Percentiles rank a stretch among this genome's conserved stretches.
These are phyloP conservation scores for Anagrus nilaparvatae DNA, from an alignment of 1,140 invertebrate species.

Conservation along the genomic window DNA sequence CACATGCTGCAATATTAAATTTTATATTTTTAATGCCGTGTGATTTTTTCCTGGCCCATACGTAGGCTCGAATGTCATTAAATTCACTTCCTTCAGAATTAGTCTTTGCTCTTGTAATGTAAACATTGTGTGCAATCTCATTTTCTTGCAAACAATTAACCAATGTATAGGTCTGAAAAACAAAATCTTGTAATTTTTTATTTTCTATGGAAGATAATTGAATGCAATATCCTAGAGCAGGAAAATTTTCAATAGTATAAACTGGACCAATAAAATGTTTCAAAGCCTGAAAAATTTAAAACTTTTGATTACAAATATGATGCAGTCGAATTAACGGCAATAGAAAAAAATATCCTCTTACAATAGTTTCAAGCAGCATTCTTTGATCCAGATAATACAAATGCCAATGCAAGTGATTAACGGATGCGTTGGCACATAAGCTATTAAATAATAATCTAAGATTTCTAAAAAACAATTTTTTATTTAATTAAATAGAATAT, in stretches of 20 bases:
- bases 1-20: constrained; percentile 53
- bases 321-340: too few species aligned
- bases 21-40: constrained; percentile 43
- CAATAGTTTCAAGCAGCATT: constrained; percentile 54
- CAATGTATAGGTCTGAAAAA: constrained; percentile 39
- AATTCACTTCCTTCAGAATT: constrained; percentile 16
- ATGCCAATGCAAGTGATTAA: constrained; percentile 75
- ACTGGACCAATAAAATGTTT: constrained; percentile 41
- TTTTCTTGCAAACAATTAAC: constrained; percentile 44
- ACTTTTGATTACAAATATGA: not conserved
- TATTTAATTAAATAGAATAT: constrained; percentile 1
- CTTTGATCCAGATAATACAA: constrained; percentile 54
- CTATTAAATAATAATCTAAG: constrained; percentile 65
- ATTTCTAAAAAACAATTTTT: constrained; percentile 24
- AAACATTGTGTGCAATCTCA: constrained; percentile 58
- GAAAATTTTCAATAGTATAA: constrained; percentile 43
- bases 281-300: constrained; percentile 39
- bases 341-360: constrained; percentile 35
- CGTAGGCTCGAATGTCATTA: constrained; percentile 45
- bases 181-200: constrained; percentile 29
- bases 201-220: constrained; percentile 37
- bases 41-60: constrained; percentile 52
- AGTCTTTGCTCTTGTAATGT: constrained; percentile 47
- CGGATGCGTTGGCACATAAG: constrained; percentile 65
- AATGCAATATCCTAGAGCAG: constrained; percentile 54